A percentile compares a stretch with the other conserved stretches of the same genome.
These are phyloP conservation scores for Neria commutata DNA, from an alignment of 2,888 invertebrate species.

Conservation along the genomic window DNA sequence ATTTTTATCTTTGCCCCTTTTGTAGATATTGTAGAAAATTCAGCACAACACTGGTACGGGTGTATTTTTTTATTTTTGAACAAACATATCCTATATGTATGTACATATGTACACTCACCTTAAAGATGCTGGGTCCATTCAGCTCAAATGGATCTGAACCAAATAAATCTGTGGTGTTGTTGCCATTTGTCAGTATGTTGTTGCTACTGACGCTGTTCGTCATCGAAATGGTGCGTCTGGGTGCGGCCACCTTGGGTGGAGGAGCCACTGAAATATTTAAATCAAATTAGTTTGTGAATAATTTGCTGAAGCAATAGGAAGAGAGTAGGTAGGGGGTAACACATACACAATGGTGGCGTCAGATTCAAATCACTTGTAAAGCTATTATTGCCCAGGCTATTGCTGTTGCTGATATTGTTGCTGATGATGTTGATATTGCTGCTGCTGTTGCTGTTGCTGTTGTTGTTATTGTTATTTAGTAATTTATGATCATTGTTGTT, in stretches of 20 bases:
- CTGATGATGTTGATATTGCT: conserved; percentile 44
- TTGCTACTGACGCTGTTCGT: conserved; percentile 41
- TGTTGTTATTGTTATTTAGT: conserved; percentile 36
- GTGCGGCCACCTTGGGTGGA: conserved; percentile 79
- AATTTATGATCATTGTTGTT: conserved; percentile 56
- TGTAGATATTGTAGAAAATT: too few species aligned
- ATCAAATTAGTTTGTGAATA: background rate
- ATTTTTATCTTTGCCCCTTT: too few species aligned
- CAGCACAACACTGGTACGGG: too few species aligned
- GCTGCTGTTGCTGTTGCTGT: conserved; percentile 38
- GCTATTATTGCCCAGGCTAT: conserved; percentile 43
- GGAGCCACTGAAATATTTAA: conserved; percentile 72
- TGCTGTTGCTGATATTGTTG: conserved; percentile 54
- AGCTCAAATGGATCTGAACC: conserved; percentile 76
- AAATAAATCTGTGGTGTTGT: conserved; percentile 78
- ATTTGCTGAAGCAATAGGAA: background rate
- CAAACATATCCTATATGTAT: background rate
- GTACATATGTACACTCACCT: conserved; percentile 43
- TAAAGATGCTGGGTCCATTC: conserved; percentile 56
- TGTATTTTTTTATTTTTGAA: too few species aligned
- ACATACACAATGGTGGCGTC: conserved; percentile 74
- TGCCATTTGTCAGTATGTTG: conserved; percentile 54
- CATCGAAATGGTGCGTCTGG: conserved; percentile 59
- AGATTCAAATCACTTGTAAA: conserved; percentile 55
- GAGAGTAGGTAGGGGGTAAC: background rate